Percentiles rank a stretch among this genome's conserved stretches.
These are phyloP conservation scores for Girardia tigrina DNA, from an alignment of 2,888 invertebrate species.

Conservation along the genomic window DNA sequence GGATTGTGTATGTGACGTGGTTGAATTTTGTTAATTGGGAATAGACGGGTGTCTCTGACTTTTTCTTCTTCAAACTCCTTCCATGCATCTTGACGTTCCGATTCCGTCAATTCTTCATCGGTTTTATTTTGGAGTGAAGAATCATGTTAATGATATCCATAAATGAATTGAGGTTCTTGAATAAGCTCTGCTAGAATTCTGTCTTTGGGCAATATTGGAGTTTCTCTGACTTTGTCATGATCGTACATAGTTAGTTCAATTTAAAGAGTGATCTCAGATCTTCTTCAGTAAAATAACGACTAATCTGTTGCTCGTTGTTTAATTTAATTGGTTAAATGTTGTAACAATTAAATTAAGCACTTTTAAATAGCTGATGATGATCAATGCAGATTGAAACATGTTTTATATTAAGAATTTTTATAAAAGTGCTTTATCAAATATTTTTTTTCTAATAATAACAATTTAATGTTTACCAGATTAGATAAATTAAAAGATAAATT, in stretches of 20 bases:
- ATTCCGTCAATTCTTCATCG: slow-evolving; percentile 78
- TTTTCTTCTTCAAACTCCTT: slow-evolving; percentile 81
- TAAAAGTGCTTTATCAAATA: no score
- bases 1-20: no score
- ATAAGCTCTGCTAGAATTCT: slow-evolving; percentile 48
- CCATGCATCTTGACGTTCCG: slow-evolving; percentile 87
- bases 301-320: slow-evolving; percentile 91
- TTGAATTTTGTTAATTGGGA: no score
- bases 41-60: no score
- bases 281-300: slow-evolving; percentile 84
- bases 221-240: slow-evolving; percentile 49
- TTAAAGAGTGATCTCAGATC: slow-evolving; percentile 78
- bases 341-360: no score
- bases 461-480: no score
- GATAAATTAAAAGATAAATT: no score
- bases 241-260: slow-evolving; percentile 60
- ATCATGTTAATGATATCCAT: slow-evolving; percentile 86
- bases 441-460: no score
- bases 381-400: no score
- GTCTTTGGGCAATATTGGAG: slow-evolving; percentile 45
- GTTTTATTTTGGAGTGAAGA: slow-evolving; percentile 76
- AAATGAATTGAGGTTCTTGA: slow-evolving; percentile 62
- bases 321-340: no score
- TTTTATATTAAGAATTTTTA: no score
- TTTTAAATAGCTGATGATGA: no score